Conservation (phyloP, 1,140 invertebrate genomes). For the Mya arenaria region DNA sequence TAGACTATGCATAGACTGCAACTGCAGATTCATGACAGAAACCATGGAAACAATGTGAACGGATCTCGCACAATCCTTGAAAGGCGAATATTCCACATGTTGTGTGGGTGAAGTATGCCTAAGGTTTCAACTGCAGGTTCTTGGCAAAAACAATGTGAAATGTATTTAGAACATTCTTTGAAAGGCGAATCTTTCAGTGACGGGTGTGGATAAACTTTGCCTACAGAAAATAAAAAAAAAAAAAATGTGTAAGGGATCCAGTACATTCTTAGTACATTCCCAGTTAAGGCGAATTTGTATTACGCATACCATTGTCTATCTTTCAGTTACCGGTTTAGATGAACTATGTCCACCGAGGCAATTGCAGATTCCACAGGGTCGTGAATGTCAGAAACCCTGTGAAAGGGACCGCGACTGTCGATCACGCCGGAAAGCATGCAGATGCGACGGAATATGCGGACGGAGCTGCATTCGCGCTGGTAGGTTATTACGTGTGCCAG, state of each 20-base stretch:
- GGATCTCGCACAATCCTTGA: too few relatives aligned
- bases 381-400: constrained; percentile 93
- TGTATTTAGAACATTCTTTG: background rate
- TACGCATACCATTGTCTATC: background rate
- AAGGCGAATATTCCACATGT: too few relatives aligned
- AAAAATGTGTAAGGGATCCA: background rate
- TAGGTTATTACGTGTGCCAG: constrained; percentile 63
- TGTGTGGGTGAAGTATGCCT: too few relatives aligned
- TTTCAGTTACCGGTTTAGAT: background rate
- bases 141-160: background rate
- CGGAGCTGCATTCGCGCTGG: constrained; percentile 97
- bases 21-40: too few relatives aligned
- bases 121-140: too few relatives aligned
- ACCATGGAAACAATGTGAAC: too few relatives aligned
- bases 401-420: constrained; percentile 96
- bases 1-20: too few relatives aligned
- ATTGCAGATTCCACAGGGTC: background rate
- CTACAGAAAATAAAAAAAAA: background rate
- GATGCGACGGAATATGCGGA: constrained; percentile 97
- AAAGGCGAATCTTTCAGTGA: background rate
- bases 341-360: constrained; percentile 16
- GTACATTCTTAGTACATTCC: background rate
- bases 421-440: constrained; percentile 97
- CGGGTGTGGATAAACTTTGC: background rate
- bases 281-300: background rate